A percentile compares a stretch with the other conserved stretches of the same genome.
phyloP scores from a whole-genome alignment of 2,888 invertebrate species.

The Noctua janthe region DNA sequence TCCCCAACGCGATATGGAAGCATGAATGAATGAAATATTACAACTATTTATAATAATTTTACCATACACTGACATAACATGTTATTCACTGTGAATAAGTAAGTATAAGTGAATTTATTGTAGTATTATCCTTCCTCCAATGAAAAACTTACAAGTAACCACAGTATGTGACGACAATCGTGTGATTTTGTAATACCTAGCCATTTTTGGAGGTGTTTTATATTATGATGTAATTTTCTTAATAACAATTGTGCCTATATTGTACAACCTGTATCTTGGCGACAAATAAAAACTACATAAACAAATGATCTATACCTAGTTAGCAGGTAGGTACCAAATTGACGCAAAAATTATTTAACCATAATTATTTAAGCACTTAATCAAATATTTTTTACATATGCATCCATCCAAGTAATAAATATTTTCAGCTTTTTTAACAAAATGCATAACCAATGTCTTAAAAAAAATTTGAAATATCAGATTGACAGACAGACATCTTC shows the following conservation, averaged over 20 bases:
- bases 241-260: not conserved
- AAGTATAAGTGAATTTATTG: not conserved
- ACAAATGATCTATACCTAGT: not conserved
- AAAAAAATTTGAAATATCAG: not conserved
- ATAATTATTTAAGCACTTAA: not conserved
- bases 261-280: not conserved
- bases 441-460: not conserved
- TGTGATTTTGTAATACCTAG: not conserved
- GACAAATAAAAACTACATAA: not conserved
- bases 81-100: slow-evolving; percentile 23
- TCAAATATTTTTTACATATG: not conserved
- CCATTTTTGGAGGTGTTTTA: not conserved
- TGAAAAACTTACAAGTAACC: not conserved
- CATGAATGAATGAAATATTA: slow-evolving; percentile 59
- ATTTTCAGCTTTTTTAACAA: not conserved
- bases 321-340: not conserved
- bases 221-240: not conserved
- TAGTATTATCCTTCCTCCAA: slow-evolving; percentile 40
- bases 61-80: slow-evolving; percentile 11
- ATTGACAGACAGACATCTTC: not conserved
- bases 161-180: not conserved
- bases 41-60: slow-evolving; percentile 19
- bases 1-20: slow-evolving; percentile 17
- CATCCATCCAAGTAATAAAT: not conserved
- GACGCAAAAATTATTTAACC: not conserved